Percentiles rank a stretch among this genome's conserved stretches.
phyloP scores from a whole-genome alignment of 2,888 invertebrate species.

The Aromia moschata region DNA sequence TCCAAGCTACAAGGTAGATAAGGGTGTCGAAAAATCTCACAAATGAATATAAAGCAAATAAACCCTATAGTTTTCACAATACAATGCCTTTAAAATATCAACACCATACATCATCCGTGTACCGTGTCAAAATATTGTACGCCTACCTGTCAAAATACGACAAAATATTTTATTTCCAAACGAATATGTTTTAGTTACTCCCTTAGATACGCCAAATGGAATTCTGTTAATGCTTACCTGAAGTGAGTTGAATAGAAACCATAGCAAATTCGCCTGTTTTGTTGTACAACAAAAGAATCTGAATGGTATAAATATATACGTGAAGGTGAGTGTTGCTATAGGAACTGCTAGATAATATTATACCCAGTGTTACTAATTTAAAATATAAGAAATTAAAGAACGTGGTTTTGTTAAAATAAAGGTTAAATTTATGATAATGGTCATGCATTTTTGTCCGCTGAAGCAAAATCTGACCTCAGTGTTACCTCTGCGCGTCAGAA shows the following conservation, averaged over 20 bases:
- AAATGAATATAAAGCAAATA: background rate
- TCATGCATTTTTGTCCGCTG: too few relatives aligned
- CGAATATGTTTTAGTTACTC: background rate
- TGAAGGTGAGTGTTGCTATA: too few relatives aligned
- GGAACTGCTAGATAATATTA: too few relatives aligned
- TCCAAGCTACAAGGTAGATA: too few relatives aligned
- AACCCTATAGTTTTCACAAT: background rate
- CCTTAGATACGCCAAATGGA: background rate
- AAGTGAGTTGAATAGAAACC: background rate
- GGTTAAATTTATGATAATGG: too few relatives aligned
- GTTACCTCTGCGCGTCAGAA: too few relatives aligned
- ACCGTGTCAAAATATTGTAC: constrained; percentile 12
- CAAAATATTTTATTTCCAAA: constrained; percentile 32
- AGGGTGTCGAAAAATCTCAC: background rate
- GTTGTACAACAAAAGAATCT: background rate
- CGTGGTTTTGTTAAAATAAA: too few relatives aligned
- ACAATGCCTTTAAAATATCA: background rate
- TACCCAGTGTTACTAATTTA: too few relatives aligned
- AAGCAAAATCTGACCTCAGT: too few relatives aligned
- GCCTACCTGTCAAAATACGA: constrained; percentile 33
- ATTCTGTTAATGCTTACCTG: constrained; percentile 10
- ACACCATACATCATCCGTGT: background rate
- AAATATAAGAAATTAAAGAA: too few relatives aligned
- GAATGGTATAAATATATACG: background rate
- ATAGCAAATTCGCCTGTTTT: constrained; percentile 2